phyloP scores from a whole-genome alignment of 2,888 invertebrate genomes.

The Brachycybe producta region DNA sequence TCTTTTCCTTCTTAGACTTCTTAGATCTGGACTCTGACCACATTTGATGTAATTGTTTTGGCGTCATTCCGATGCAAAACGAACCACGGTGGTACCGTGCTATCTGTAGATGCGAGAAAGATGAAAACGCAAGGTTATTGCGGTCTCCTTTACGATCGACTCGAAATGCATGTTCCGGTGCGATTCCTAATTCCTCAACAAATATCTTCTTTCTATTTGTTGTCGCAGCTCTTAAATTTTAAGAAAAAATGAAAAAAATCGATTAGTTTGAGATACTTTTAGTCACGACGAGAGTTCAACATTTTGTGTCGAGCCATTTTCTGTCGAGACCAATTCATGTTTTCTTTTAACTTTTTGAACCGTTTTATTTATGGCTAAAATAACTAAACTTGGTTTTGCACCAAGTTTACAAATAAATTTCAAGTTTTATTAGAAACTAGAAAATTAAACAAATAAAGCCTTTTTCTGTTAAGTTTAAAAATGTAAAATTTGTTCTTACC shows the following conservation, averaged over 20 bases:
- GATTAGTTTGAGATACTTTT: background rate
- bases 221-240: background rate
- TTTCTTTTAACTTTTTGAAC: too few species aligned
- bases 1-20: conserved; percentile 19
- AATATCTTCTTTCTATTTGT: conserved; percentile 9
- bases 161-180: conserved; percentile 20
- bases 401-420: too few species aligned
- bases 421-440: too few species aligned
- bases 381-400: too few species aligned
- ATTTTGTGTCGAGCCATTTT: too few species aligned
- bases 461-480: too few species aligned
- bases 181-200: conserved; percentile 19
- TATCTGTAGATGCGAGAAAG: conserved; percentile 30
- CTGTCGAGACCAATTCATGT: too few species aligned
- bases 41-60: background rate
- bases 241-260: too few species aligned
- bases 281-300: background rate
- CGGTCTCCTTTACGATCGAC: conserved; percentile 30
- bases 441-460: too few species aligned
- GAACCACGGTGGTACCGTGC: conserved; percentile 25
- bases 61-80: background rate
- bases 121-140: conserved; percentile 30
- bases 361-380: too few species aligned
- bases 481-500: too few species aligned
- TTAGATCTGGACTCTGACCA: conserved; percentile 1